phyloP scores from a whole-genome alignment of 2,888 invertebrate genomes.

The Eupithecia tripunctaria region DNA sequence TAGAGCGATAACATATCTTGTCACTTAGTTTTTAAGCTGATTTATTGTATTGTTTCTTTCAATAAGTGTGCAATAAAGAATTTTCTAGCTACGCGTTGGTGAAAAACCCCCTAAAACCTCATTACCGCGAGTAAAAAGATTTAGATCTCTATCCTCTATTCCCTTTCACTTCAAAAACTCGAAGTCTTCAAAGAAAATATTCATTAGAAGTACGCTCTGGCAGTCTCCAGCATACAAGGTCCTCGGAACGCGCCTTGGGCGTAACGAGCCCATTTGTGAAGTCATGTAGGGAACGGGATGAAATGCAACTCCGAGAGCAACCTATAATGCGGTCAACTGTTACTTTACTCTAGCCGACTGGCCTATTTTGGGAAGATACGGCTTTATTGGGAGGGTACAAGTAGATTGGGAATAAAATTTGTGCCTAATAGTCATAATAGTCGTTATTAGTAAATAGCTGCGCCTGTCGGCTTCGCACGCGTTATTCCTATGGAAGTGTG shows the following conservation, averaged over 20 bases:
- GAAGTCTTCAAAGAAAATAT: constrained; percentile 29
- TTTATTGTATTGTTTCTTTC: too few relatives aligned
- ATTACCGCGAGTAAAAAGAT: neutral
- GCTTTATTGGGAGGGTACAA: neutral
- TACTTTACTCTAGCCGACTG: constrained; percentile 9
- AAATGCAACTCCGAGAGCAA: constrained; percentile 43
- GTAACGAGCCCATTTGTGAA: constrained; percentile 48
- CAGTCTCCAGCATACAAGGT: constrained; percentile 36
- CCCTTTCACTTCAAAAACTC: constrained; percentile 3
- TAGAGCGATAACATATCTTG: too few relatives aligned
- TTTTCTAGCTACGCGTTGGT: neutral
- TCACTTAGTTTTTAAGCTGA: too few relatives aligned
- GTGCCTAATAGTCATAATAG: too few relatives aligned
- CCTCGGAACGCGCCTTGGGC: constrained; percentile 43
- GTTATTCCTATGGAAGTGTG: too few relatives aligned
- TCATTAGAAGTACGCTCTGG: constrained; percentile 24
- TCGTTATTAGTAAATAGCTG: too few relatives aligned
- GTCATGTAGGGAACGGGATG: constrained; percentile 56
- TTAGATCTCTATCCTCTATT: constrained; percentile 4
- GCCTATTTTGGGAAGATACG: neutral
- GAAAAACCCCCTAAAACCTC: neutral
- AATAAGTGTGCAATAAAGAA: too few relatives aligned
- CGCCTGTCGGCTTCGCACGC: too few relatives aligned
- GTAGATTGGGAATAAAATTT: neutral
- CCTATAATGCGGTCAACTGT: constrained; percentile 27